These are phyloP conservation scores for Acrocyrtus sp. DNA, from an alignment of 2,888 invertebrate genomes.

Conservation along the genomic window DNA sequence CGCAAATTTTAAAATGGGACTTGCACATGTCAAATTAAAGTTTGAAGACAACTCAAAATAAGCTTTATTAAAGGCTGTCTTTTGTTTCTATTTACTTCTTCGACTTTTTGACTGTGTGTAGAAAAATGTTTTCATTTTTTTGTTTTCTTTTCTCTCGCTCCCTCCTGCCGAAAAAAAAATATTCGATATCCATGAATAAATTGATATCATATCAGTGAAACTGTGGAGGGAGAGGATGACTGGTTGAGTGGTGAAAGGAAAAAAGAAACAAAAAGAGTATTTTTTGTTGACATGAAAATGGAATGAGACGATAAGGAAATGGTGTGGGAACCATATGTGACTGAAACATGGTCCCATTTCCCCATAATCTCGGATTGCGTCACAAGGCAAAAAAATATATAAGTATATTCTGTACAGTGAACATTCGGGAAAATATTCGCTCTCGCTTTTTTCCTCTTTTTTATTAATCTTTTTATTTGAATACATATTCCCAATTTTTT, in stretches of 20 bases:
- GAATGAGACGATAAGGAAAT: conserved; percentile 44
- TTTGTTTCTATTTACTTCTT: too few species aligned
- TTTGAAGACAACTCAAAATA: too few species aligned
- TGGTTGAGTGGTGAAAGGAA: too few species aligned
- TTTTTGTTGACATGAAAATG: conserved; percentile 47
- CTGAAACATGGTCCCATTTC: conserved; percentile 50
- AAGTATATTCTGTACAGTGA: background rate
- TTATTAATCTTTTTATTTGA: background rate
- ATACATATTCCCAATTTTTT: too few species aligned
- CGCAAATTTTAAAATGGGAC: background rate
- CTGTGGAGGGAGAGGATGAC: too few species aligned
- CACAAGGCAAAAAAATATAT: conserved; percentile 8
- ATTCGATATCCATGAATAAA: conserved; percentile 48
- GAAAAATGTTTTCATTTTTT: background rate
- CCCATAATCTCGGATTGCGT: conserved; percentile 43
- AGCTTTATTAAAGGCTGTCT: too few species aligned
- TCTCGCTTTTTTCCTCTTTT: too few species aligned
- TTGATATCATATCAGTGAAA: conserved; percentile 45
- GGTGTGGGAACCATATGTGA: conserved; percentile 50
- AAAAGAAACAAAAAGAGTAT: conserved; percentile 7
- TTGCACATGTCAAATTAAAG: background rate
- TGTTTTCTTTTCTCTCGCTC: background rate
- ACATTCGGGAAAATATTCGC: too few species aligned
- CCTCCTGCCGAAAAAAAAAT: conserved; percentile 2
- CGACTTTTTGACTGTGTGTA: background rate